Base-by-base conservation (phyloP, 2,888 invertebrate genomes). In the Sceliomorpha sp. region DNA sequence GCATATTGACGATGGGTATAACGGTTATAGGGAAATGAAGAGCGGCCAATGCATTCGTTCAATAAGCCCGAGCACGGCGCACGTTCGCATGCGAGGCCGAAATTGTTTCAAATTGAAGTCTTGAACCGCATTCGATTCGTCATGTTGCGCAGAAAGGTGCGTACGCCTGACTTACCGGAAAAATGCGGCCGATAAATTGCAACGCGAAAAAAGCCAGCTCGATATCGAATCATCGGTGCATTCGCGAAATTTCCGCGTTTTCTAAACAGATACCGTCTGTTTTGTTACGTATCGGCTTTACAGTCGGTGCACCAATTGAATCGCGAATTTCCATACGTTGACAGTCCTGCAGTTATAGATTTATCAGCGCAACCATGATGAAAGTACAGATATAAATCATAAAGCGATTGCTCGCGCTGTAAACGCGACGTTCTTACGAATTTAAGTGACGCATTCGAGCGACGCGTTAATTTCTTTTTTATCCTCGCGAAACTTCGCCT, bases 141-240 rank as follows among this genome's bases (percentile, higher is more conserved):
- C 50, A 60, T 59, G 70, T 59, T 55, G 45, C 27, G 58, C 29
- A 37, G 31, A 42, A 51, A 50, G 39, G 34, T 36, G 45, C 24
- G 40, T 24, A 64, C 53, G 59, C 44, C 45, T 59, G 59, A 70
- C 64, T 64, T 70, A 45, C 17, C 26, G 50, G 40, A 31, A 48
- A 64, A 64, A 63, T 70, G 63, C 36, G 63, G 53, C 50, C 69
- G 58, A 69, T 59, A 53, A 59, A 62, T 62, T 60, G 68, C 50
- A 44, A 45, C 12, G 15, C 10, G 48, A 36, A 66, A 66, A 67
- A 47, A 45, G 53, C 37, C 24, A 29, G 40, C 29, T 45, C 40
- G 34, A 36, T 58, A 58, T 59, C 67, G 37, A 59, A 59, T 59
- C 47, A 58, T 51, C 42, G 50, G 12, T 42, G 37, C 44, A 39